Evolutionary conservation across 2,113 vertebrate genomes (phyloP).

Genomic region (Solenodon paradoxus): DNA sequence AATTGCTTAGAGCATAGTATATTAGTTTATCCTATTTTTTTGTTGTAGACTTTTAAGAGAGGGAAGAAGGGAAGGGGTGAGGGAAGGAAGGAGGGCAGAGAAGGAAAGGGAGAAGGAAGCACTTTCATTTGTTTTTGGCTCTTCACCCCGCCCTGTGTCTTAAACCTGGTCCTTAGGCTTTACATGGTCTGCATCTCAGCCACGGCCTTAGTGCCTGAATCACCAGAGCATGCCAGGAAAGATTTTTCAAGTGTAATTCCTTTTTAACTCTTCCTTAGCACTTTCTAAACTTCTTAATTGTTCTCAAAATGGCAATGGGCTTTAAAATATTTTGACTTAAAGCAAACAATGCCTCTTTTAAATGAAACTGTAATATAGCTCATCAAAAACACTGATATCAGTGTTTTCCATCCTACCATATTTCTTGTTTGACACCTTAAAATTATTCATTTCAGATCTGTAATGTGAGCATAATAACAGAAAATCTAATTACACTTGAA

Average conservation of each 20-base stretch:
- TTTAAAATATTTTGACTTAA: conserved; percentile 56
- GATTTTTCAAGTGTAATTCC: not conserved
- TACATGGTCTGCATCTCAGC: too few relatives aligned
- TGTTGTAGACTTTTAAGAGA: not conserved
- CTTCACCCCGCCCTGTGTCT: too few relatives aligned
- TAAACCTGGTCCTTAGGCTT: too few relatives aligned
- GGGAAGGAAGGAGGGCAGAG: too few relatives aligned
- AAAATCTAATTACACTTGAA: conserved; percentile 40
- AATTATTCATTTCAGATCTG: conserved; percentile 32
- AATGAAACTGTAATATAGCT: conserved; percentile 1
- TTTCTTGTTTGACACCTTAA: conserved; percentile 59
- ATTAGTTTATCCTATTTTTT: not conserved
- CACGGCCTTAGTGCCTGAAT: too few relatives aligned
- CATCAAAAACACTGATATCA: not conserved
- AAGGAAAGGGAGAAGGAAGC: too few relatives aligned
- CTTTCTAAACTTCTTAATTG: conserved; percentile 9
- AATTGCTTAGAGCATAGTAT: not conserved
- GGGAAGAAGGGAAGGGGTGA: too few relatives aligned
- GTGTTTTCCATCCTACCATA: conserved; percentile 40
- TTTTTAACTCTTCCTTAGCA: conserved; percentile 8
- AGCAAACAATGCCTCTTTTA: conserved; percentile 2
- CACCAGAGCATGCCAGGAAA: too few relatives aligned
- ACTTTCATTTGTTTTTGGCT: too few relatives aligned
- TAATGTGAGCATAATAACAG: conserved; percentile 26
- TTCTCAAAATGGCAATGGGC: not conserved